Percentiles rank a stretch among this genome's conserved stretches.
phyloP scores from a whole-genome alignment of 2,113 vertebrate genomes.

The Tragelaphus buxtoni region DNA sequence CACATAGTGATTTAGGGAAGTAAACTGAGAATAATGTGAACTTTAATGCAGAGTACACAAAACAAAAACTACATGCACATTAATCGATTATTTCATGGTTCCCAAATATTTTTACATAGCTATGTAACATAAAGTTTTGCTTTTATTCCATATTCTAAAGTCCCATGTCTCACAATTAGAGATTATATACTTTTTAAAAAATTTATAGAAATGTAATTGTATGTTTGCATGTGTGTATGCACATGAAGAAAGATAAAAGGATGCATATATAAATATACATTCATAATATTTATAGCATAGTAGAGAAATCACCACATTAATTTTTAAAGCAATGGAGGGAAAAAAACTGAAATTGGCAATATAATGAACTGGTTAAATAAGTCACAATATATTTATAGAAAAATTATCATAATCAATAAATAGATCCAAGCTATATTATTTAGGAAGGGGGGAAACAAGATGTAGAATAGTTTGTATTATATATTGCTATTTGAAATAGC shows the following conservation, averaged over 20 bases:
- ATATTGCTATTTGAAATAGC: neutral
- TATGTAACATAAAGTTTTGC: neutral
- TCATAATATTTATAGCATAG: neutral
- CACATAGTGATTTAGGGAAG: slow-evolving; percentile 51
- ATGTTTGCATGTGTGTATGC: no score
- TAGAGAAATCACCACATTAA: neutral
- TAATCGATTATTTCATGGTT: neutral
- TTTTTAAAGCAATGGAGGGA: neutral
- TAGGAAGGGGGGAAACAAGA: neutral
- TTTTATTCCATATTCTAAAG: no score
- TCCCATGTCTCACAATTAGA: no score
- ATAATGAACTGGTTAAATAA: neutral
- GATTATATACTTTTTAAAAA: no score
- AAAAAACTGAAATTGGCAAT: neutral
- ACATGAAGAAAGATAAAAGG: no score
- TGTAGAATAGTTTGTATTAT: neutral
- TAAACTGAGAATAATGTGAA: slow-evolving; percentile 45
- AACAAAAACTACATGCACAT: neutral
- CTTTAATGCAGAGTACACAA: slow-evolving; percentile 39
- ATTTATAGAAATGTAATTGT: no score
- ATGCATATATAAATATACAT: neutral
- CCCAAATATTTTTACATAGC: neutral
- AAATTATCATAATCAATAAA: neutral
- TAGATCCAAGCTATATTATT: neutral
- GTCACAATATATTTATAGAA: neutral